Base-by-base conservation (phyloP, 2,797 vertebrate genomes). In the Craterocephalus amniculus region DNA sequence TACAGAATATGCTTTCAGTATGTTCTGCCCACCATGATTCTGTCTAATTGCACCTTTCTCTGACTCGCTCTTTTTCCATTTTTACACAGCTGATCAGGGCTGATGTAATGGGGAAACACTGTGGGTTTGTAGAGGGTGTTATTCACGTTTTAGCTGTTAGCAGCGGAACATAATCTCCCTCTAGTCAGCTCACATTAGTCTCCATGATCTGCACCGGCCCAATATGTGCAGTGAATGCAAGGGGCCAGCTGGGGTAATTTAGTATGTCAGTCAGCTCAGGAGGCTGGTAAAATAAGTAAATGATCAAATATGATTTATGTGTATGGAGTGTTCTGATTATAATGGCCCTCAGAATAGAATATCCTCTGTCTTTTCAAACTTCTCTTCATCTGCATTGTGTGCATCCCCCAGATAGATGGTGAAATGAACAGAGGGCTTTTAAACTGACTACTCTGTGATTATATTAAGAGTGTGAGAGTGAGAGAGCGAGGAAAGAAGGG, bases 371-470 rank as follows among this genome's bases (percentile, higher is more conserved):
- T 87, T 88, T 87, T 87, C 85, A 81, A 87, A 88, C 79, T 80
- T 84, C 71, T 79, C 80, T 83, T 89, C 84, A 80, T 92, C 87
- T 85, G 89, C 87, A 91, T 93, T 94, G 89, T 94, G 84, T 86
- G 89, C 88, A 84, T 90, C 88, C 81, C 79, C 84, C 78, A 88
- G 91, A 93, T 88, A 93, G 89, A 89, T 87, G 91, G 85, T 83
- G 71, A 81, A 93, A 92, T 91, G 92, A 93, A 91, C 85, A 89
- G 88, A 89, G 84, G 87, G 92, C 91, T 91, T 93, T 93, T 91
- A 94, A 93, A 93, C 87, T 78, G 82, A 87, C 86, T 88, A 88
- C 88, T 89, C 89, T 90, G 89, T 94, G 93, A 95, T 95, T 94
- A 93, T 92, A 93, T 93, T 93, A 93, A 93, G 88, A 91, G 88